A percentile compares a stretch with the other conserved stretches of the same genome.
These are phyloP conservation scores for Argyresthia goedartella DNA, from an alignment of 2,888 invertebrate genomes.

Conservation along the genomic window DNA sequence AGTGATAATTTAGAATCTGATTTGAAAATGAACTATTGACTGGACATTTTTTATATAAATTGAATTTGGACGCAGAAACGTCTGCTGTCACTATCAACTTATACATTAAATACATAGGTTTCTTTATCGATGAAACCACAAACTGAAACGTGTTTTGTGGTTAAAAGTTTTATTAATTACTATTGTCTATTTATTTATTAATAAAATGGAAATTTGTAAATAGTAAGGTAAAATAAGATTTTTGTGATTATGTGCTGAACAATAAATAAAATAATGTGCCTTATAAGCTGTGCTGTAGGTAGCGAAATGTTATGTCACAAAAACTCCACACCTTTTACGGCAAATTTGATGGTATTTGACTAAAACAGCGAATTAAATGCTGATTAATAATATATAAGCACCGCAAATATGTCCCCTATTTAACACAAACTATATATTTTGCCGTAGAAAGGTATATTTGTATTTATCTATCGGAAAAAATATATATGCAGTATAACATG, in stretches of 20 bases:
- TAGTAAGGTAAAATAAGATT: background rate
- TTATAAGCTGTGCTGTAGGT: slow-evolving; percentile 2
- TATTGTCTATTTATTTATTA: background rate
- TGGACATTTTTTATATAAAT: too few relatives aligned
- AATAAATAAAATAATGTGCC: slow-evolving; percentile 2
- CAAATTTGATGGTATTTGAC: background rate
- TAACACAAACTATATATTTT: background rate
- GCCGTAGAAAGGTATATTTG: background rate
- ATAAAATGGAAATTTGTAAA: background rate
- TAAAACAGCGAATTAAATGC: too few relatives aligned
- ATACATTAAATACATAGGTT: background rate
- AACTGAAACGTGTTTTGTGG: background rate
- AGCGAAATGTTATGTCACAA: background rate
- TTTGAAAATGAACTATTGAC: too few relatives aligned
- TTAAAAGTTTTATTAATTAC: background rate
- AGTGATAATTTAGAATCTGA: too few relatives aligned
- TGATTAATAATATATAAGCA: too few relatives aligned
- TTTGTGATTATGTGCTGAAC: slow-evolving; percentile 2
- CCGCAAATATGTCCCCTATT: background rate
- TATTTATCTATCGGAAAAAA: background rate
- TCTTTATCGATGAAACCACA: background rate
- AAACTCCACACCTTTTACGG: background rate
- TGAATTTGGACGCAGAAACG: too few relatives aligned
- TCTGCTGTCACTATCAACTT: too few relatives aligned
- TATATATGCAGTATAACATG: background rate